These are phyloP conservation scores for Macropis europaea DNA, from an alignment of 2,888 invertebrate species.

Conservation along the genomic window DNA sequence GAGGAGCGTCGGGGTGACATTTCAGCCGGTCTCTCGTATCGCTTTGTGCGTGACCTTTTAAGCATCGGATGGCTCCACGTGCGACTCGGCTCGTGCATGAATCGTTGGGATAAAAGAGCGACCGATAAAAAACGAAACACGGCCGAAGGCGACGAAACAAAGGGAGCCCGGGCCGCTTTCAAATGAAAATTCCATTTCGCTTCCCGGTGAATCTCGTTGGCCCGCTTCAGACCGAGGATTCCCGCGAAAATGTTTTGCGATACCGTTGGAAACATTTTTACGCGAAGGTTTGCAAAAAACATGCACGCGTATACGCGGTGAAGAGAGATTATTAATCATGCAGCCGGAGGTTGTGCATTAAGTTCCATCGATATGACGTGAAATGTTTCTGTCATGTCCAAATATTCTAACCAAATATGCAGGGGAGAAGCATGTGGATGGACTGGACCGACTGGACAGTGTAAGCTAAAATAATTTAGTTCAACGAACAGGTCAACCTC, in stretches of 20 bases:
- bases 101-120: constrained; percentile 1
- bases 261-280: constrained; percentile 15
- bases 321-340: constrained; percentile 10
- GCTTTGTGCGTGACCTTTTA: constrained; percentile 35
- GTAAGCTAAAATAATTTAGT: no score
- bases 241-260: constrained; percentile 16
- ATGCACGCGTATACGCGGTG: not conserved
- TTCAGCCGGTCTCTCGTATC: constrained; percentile 12
- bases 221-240: constrained; percentile 2
- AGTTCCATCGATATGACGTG: no score
- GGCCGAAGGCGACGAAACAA: constrained; percentile 16
- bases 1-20: constrained; percentile 6
- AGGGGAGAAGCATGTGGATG: no score
- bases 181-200: constrained; percentile 46
- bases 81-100: constrained; percentile 5
- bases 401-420: no score
- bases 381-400: no score
- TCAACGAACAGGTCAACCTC: no score
- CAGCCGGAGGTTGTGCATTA: no score
- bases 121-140: constrained; percentile 19
- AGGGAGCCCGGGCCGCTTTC: constrained; percentile 12
- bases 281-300: constrained; percentile 7
- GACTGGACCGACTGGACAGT: no score
- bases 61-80: constrained; percentile 1
- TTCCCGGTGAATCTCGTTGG: constrained; percentile 32